Evolutionary conservation across 2,888 invertebrate genomes (phyloP), one percentile per base, ranked within the genome.

Genomic region (Hybos culiciformis): DNA sequence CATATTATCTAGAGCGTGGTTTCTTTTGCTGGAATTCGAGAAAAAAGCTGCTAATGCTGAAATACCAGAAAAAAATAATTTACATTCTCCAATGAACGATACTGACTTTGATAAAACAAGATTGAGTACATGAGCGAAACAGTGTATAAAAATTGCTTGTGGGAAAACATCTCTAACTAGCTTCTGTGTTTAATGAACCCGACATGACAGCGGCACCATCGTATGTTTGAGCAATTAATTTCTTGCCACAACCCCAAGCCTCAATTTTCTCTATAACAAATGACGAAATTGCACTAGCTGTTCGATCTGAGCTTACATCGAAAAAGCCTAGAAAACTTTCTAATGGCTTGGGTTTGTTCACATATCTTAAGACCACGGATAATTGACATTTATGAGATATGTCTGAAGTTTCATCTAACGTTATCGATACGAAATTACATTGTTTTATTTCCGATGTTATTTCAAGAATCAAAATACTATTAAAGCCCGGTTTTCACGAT

Each of bases 1-100:
- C n/a, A n/a, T n/a, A n/a, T n/a, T n/a, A n/a, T n/a, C n/a, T n/a
- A n/a, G n/a, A n/a, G n/a, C n/a, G n/a, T n/a, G n/a, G n/a, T n/a
- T n/a, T n/a, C n/a, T n/a, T n/a, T n/a, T n/a, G n/a, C n/a, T n/a
- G n/a, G n/a, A n/a, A n/a, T n/a, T n/a, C n/a, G n/a, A n/a, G n/a
- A n/a, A n/a, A n/a, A n/a, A n/a, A n/a, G n/a, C n/a, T n/a, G n/a
- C n/a, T n/a, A n/a, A n/a, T n/a, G n/a, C 26, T 12, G 26, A 26
- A 12, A 33, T 8, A 17, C 48, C 49, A 32, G 46, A 19, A 47
- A 59, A 57, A 54, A 60, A 60, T 20, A 51, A 34, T 36, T 53
- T 53, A 26, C 53, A 54, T 43, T 57, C 49, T 23, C 47, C 44
- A 18, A 56, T 56, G 20, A 45, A 37, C n/a, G n/a, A n/a, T n/a